Percentiles rank a stretch among this genome's conserved stretches.
phyloP scores from a whole-genome alignment of 2,888 invertebrate species.

The Andrena bicolor region DNA sequence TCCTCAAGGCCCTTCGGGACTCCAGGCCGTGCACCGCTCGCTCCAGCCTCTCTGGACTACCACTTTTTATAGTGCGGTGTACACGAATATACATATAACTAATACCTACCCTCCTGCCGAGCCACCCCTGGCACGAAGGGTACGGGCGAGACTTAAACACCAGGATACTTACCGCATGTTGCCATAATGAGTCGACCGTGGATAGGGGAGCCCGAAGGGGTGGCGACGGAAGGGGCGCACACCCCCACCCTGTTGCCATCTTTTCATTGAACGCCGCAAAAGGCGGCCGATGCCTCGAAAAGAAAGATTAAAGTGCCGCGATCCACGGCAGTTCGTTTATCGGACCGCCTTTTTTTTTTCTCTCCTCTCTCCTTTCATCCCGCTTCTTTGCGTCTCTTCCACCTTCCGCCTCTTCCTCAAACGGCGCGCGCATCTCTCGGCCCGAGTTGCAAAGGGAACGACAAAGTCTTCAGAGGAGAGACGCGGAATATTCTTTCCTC shows the following conservation, averaged over 20 bases:
- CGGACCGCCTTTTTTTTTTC: constrained; percentile 71
- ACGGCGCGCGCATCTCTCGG: constrained; percentile 23
- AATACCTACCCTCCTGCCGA: constrained; percentile 47
- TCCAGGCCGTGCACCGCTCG: constrained; percentile 41
- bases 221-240: constrained; percentile 16
- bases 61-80: constrained; percentile 64
- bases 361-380: constrained; percentile 37
- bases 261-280: constrained; percentile 74
- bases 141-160: constrained; percentile 75
- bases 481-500: not conserved
- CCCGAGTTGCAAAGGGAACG: not conserved
- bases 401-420: constrained; percentile 19
- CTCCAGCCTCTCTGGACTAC: constrained; percentile 62
- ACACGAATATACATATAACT: constrained; percentile 58
- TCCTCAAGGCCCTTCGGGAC: constrained; percentile 37
- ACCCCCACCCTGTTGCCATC: constrained; percentile 47
- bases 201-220: not conserved
- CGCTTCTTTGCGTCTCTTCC: constrained; percentile 37
- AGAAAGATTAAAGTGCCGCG: constrained; percentile 82
- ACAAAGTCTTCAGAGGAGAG: constrained; percentile 1
- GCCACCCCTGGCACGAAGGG: constrained; percentile 67
- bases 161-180: constrained; percentile 83
- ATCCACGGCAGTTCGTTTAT: constrained; percentile 81
- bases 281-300: constrained; percentile 75
- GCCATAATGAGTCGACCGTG: constrained; percentile 81